Evolutionary conservation across 2,113 vertebrate genomes (phyloP), one percentile per base, ranked within the genome.

Genomic region (Pseudopipra pipra): DNA sequence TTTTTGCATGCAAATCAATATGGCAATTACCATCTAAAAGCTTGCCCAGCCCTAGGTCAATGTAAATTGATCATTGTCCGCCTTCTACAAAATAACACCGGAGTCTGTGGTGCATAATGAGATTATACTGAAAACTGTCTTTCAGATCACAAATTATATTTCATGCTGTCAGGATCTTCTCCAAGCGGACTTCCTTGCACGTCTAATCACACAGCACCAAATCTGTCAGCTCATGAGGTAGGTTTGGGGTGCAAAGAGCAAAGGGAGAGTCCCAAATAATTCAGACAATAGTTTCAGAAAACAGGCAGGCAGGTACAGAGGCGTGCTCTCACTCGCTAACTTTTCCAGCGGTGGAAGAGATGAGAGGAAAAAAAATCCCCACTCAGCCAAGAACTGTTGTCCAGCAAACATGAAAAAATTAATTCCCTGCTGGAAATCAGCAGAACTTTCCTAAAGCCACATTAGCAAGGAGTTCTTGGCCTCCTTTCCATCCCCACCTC

Each of bases 51-150:
- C 98, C 98, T 97, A 98, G 98, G 98, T 98, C 98, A 98, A 98
- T 98, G 98, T 98, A 98, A 98, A 98, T 98, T 98, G 98, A 98
- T 98, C 98, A 98, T 98, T 98, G 98, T 98, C 98, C 98, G 97
- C 98, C 98, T 98, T 98, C 98, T 97, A 98, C 98, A 98, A 98
- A 98, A 98, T 98, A 98, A 98, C 98, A 98, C 98, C 96, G 98
- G 98, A 98, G 98, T 98, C 98, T 98, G 98, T 97, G 98, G 98
- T 97, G 98, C 98, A 98, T 98, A 98, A 98, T 98, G 97, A 98
- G 98, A 98, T 98, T 98, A 98, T 98, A 98, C 98, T 98, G 97
- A 97, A 98, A 98, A 98, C 97, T 98, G 98, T 98, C 98, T 98
- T 98, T 98, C 98, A 98, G 97, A 98, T 98, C 98, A 97, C 98